Conservation (phyloP, 2,797 vertebrate genomes). For the Ptychobarbus kaznakovi region DNA sequence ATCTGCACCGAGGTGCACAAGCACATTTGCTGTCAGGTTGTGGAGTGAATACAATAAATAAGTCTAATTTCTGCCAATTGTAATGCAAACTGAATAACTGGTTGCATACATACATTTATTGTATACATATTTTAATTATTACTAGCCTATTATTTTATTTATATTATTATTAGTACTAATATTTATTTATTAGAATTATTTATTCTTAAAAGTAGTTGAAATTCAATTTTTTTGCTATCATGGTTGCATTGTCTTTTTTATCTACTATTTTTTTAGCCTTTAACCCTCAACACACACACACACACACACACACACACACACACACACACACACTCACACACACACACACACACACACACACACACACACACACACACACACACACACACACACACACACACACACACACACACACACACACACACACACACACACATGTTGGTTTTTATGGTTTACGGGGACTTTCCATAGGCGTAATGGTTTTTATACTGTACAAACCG, state of each 20-base stretch:
- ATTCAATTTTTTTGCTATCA: not conserved
- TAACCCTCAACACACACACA: not conserved
- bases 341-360: too few species aligned
- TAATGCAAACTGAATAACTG: conserved; percentile 2
- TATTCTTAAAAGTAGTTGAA: not conserved
- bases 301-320: too few species aligned
- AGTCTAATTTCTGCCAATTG: not conserved
- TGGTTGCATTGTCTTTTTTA: not conserved
- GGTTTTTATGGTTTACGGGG: too few species aligned
- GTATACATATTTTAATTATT: not conserved
- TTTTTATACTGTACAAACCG: too few species aligned
- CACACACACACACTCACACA: too few species aligned
- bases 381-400: too few species aligned
- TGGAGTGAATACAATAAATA: conserved; percentile 8
- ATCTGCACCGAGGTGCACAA: conserved; percentile 26
- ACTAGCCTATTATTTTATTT: not conserved
- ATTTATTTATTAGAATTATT: not conserved
- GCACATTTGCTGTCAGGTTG: not conserved
- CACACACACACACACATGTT: too few species aligned
- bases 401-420: too few species aligned
- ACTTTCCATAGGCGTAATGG: too few species aligned
- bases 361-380: too few species aligned
- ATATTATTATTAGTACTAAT: not conserved
- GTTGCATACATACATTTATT: not conserved
- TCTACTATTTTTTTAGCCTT: not conserved